phyloP scores from a whole-genome alignment of 2,113 vertebrate genomes.

The Halichoeres trimaculatus region DNA sequence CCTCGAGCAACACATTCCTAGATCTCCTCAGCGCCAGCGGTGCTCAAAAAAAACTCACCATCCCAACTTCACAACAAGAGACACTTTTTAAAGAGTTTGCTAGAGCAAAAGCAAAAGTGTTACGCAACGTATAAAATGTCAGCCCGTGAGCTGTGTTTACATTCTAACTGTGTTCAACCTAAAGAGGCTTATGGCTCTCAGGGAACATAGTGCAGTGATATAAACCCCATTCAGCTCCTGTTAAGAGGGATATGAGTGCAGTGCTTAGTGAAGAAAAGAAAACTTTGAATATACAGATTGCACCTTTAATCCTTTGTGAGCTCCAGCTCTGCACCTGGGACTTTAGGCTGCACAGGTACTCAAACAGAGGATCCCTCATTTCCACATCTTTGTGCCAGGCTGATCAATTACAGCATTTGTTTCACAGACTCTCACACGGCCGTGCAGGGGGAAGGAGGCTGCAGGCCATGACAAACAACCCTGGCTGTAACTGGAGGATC shows the following conservation, averaged over 20 bases:
- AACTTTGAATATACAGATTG: neutral
- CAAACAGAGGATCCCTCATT: neutral
- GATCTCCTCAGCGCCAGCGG: neutral
- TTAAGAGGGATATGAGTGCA: slow-evolving; percentile 15
- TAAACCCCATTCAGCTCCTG: slow-evolving; percentile 10
- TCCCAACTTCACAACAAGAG: neutral
- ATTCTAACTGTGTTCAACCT: slow-evolving; percentile 38
- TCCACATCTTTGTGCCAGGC: neutral
- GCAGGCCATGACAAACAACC: slow-evolving; percentile 8
- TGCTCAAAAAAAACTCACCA: neutral
- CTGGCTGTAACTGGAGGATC: slow-evolving; percentile 9
- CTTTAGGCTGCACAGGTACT: neutral
- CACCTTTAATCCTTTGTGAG: neutral
- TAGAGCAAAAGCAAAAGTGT: neutral
- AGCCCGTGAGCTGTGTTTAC: slow-evolving; percentile 57
- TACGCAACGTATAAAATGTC: slow-evolving; percentile 22
- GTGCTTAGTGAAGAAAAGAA: neutral
- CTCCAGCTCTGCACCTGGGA: slow-evolving; percentile 5
- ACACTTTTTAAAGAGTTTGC: neutral
- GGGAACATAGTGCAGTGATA: slow-evolving; percentile 29
- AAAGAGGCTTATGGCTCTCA: slow-evolving; percentile 39
- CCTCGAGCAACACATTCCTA: slow-evolving; percentile 21
- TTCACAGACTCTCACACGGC: neutral
- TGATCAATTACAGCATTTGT: neutral
- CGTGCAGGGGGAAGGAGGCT: neutral